Conservation (phyloP, 2,888 invertebrate species). For the Heliconius ethilla region DNA sequence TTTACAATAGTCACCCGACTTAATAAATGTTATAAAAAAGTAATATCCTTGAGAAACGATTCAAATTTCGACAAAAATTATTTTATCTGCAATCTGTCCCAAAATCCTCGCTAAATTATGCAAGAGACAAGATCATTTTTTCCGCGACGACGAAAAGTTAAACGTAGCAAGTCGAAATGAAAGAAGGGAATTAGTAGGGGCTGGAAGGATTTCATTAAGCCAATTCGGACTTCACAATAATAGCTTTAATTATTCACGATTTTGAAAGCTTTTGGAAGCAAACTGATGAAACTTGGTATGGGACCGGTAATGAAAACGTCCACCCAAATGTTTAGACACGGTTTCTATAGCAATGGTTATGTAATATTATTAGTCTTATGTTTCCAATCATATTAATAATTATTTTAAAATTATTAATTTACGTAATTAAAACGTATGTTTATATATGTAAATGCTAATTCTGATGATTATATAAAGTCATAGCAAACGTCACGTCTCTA, state of each 20-base stretch:
- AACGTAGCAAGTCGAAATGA: slow-evolving; percentile 41
- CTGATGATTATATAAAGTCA: neutral
- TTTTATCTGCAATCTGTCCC: slow-evolving; percentile 20
- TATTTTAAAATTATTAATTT: no score
- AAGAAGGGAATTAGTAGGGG: slow-evolving; percentile 45
- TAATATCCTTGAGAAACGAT: slow-evolving; percentile 1
- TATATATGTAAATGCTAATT: neutral
- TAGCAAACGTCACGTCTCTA: neutral
- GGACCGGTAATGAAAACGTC: slow-evolving; percentile 64
- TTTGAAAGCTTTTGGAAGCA: slow-evolving; percentile 66
- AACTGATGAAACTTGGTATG: slow-evolving; percentile 66
- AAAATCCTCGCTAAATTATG: slow-evolving; percentile 23
- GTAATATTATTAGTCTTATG: neutral
- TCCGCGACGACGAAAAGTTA: slow-evolving; percentile 36
- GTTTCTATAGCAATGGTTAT: slow-evolving; percentile 26
- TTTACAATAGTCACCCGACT: neutral
- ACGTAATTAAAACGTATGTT: no score
- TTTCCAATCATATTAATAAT: neutral
- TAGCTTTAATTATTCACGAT: slow-evolving; percentile 75
- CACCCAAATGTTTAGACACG: slow-evolving; percentile 43
- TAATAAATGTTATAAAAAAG: slow-evolving; percentile 8
- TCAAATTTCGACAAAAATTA: slow-evolving; percentile 18
- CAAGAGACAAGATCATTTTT: slow-evolving; percentile 34
- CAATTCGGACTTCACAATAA: slow-evolving; percentile 67
- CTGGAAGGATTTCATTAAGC: slow-evolving; percentile 65